Evolutionary conservation across 2,888 invertebrate genomes (phyloP).

Genomic region (Andrena flavipes): DNA sequence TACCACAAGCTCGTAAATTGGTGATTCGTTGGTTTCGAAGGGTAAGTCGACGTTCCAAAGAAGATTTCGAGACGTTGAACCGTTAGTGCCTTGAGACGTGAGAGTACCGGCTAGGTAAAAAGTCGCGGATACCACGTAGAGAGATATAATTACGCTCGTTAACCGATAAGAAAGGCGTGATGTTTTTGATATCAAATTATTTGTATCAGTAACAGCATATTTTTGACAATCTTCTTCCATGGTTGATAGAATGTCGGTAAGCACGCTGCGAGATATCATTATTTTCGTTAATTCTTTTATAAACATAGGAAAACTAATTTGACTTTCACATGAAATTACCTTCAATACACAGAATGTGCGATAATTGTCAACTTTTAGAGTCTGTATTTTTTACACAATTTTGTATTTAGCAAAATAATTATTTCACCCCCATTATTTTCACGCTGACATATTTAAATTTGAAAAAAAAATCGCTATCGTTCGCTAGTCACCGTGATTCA

Average conservation of each 20-base stretch:
- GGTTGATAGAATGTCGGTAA: slow-evolving; percentile 38
- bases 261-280: slow-evolving; percentile 32
- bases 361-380: no score
- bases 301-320: neutral
- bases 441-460: no score
- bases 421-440: no score
- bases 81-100: neutral
- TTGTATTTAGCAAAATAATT: no score
- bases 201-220: slow-evolving; percentile 8
- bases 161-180: slow-evolving; percentile 38
- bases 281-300: neutral
- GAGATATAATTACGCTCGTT: slow-evolving; percentile 37
- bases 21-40: slow-evolving; percentile 45
- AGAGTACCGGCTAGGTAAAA: slow-evolving; percentile 35
- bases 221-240: slow-evolving; percentile 55
- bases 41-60: slow-evolving; percentile 52
- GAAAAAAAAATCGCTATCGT: no score
- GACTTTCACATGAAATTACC: no score
- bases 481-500: no score
- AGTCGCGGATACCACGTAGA: slow-evolving; percentile 14
- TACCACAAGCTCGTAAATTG: slow-evolving; percentile 43
- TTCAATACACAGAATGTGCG: no score
- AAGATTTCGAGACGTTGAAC: slow-evolving; percentile 13
- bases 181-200: slow-evolving; percentile 25
- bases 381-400: no score